These are phyloP conservation scores for Pyrocoelia pectoralis DNA, from an alignment of 2,888 invertebrate genomes.

Conservation along the genomic window DNA sequence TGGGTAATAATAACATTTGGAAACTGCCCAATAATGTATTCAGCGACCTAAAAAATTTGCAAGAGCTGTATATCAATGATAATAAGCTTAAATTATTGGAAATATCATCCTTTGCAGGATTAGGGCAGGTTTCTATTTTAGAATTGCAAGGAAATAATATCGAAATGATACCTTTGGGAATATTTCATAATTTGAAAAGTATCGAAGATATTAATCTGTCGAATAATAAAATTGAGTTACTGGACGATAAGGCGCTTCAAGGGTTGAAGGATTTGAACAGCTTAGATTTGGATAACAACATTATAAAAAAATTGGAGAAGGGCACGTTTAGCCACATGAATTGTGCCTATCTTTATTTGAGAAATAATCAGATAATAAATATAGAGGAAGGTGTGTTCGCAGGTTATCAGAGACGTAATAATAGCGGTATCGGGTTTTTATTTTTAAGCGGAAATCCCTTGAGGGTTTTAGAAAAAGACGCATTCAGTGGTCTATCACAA, in stretches of 20 bases:
- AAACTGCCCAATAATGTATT: constrained; percentile 18
- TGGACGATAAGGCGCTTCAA: constrained; percentile 11
- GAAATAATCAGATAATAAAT: constrained; percentile 15
- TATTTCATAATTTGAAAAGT: constrained; percentile 15
- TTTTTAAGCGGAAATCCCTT: constrained; percentile 22
- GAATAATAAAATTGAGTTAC: constrained; percentile 13
- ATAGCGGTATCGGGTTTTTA: constrained; percentile 18
- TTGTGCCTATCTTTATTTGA: constrained; percentile 21
- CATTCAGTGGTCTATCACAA: constrained; percentile 15
- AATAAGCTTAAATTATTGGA: constrained; percentile 16
- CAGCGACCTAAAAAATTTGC: constrained; percentile 7
- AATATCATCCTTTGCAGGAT: constrained; percentile 8
- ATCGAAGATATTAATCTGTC: constrained; percentile 15
- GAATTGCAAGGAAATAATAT: constrained; percentile 14
- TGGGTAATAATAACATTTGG: constrained; percentile 15
- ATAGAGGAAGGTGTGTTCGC: constrained; percentile 13
- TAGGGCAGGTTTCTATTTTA: constrained; percentile 1
- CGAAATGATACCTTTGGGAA: constrained; percentile 13
- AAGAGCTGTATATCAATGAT: constrained; percentile 15
- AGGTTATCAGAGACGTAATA: not conserved
- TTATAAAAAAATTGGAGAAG: constrained; percentile 10
- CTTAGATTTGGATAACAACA: constrained; percentile 20
- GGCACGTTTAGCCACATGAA: constrained; percentile 12
- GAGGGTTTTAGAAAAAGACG: constrained; percentile 14
- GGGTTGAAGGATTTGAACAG: constrained; percentile 15